phyloP scores from a whole-genome alignment of 2,113 vertebrate genomes.

The Physeter macrocephalus region DNA sequence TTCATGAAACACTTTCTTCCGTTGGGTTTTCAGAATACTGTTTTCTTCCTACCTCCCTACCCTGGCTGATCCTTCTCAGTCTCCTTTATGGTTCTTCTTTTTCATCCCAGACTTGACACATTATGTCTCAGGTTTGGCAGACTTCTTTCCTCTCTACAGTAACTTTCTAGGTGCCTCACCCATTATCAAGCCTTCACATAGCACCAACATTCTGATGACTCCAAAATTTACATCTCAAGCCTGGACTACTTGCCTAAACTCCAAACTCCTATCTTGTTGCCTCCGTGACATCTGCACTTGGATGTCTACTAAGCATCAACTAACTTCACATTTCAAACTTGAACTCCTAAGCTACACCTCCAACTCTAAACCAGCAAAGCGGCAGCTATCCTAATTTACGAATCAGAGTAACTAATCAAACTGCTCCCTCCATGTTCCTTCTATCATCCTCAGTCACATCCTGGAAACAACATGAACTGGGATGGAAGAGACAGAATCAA shows the following conservation, averaged over 20 bases:
- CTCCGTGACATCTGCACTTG: background rate
- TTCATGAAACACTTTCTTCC: background rate
- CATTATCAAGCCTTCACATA: background rate
- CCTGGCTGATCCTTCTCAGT: too few relatives aligned
- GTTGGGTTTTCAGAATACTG: background rate
- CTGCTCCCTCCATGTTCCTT: background rate
- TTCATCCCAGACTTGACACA: background rate
- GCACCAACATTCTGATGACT: background rate
- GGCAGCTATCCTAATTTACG: background rate
- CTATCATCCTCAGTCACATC: background rate
- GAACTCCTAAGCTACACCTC: background rate
- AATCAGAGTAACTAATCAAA: background rate
- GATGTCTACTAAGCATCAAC: background rate
- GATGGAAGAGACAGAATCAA: background rate
- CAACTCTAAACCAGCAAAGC: too few relatives aligned
- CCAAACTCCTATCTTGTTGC: background rate
- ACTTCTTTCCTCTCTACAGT: background rate
- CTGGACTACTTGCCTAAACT: background rate
- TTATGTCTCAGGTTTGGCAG: background rate
- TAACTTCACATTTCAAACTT: background rate
- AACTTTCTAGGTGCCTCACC: background rate
- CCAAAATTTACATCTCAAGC: background rate
- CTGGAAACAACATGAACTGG: too few relatives aligned
- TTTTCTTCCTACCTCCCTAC: background rate
- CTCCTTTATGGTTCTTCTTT: background rate